Percentiles rank a stretch among this genome's conserved stretches.
Conservation (phyloP, 2,113 vertebrate genomes). For the Cynoglossus semilaevis region DNA sequence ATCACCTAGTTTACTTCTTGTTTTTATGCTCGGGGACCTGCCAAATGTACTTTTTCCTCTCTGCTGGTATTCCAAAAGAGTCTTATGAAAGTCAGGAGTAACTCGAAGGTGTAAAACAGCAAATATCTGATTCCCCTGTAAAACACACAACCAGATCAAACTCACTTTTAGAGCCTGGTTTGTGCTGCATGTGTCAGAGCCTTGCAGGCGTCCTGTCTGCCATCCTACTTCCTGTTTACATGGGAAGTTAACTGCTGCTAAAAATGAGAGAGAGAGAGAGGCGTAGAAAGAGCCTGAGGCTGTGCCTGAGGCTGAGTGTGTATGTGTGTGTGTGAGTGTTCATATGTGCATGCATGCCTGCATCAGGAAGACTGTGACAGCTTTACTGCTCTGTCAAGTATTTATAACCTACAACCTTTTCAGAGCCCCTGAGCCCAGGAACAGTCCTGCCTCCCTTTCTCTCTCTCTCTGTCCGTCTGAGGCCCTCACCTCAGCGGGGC, state of each 20-base stretch:
- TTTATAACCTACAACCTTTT: conserved; percentile 73
- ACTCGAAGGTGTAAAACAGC: conserved; percentile 5
- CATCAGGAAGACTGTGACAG: conserved; percentile 69
- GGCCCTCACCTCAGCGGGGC: conserved; percentile 33
- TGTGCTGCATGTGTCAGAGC: neutral
- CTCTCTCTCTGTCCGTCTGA: conserved; percentile 15
- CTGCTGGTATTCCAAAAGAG: neutral
- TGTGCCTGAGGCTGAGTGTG: neutral
- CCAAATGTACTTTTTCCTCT: neutral
- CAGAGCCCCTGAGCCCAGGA: conserved; percentile 48
- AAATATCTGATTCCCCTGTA: conserved; percentile 18
- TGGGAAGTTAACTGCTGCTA: conserved; percentile 40
- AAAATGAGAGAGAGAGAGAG: conserved; percentile 10
- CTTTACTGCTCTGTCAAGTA: conserved; percentile 67
- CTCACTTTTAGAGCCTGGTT: neutral
- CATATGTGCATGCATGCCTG: conserved; percentile 31
- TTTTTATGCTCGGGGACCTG: neutral
- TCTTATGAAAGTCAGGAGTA: conserved; percentile 19
- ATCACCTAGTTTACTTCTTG: neutral
- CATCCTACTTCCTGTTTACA: conserved; percentile 60
- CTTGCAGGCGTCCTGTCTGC: conserved; percentile 2
- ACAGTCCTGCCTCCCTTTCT: conserved; percentile 25
- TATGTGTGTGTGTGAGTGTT: neutral
- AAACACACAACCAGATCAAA: conserved; percentile 6
- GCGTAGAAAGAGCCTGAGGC: neutral